Percentiles rank a stretch among this genome's conserved stretches.
Conservation (phyloP, 1,140 invertebrate species). For the Pachyrhynchus sulphureomaculatus region DNA sequence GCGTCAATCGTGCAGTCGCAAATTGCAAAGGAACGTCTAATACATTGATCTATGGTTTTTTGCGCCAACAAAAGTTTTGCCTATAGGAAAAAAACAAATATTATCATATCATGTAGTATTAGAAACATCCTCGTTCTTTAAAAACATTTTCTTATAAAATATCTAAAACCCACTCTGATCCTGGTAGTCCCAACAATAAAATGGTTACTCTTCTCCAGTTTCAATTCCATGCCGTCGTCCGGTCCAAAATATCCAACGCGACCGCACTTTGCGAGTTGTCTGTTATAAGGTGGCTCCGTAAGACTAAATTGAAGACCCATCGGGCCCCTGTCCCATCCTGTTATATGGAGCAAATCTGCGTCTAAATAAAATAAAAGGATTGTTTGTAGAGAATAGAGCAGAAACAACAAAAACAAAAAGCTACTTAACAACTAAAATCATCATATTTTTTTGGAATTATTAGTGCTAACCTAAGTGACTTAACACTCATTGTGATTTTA, state of each 20-base stretch:
- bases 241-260: conserved; percentile 84
- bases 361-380: conserved; percentile 36
- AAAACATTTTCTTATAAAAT: too few species aligned
- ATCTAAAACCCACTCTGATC: conserved; percentile 70
- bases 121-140: too few species aligned
- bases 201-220: conserved; percentile 97
- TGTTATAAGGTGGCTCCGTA: conserved; percentile 10
- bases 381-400: conserved; percentile 64
- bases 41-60: conserved; percentile 93
- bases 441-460: too few species aligned
- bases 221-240: conserved; percentile 76
- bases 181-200: conserved; percentile 93
- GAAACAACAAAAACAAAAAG: conserved; percentile 47
- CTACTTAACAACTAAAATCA: neutral
- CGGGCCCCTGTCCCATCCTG: conserved; percentile 69
- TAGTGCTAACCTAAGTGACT: too few species aligned
- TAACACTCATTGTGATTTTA: too few species aligned
- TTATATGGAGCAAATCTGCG: conserved; percentile 81
- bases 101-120: too few species aligned
- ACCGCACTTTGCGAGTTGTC: conserved; percentile 34
- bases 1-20: conserved; percentile 99
- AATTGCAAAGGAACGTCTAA: conserved; percentile 97
- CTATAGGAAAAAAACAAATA: too few species aligned
- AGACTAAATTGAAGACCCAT: conserved; percentile 40
- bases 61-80: conserved; percentile 96